Evolutionary conservation across 2,888 invertebrate genomes (phyloP).

Genomic region (Plebejus argus): DNA sequence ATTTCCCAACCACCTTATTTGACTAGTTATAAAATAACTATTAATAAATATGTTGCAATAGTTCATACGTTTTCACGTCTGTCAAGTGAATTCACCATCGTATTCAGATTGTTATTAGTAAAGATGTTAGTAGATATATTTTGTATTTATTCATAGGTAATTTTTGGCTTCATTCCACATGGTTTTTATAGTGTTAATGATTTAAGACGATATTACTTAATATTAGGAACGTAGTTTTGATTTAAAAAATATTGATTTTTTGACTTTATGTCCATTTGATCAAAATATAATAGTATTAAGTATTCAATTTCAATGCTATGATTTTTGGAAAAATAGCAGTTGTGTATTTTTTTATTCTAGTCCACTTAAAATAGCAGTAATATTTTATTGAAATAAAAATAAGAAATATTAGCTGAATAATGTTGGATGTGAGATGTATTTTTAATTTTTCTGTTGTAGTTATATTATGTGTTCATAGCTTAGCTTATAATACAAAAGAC

Average conservation of each 20-base stretch:
- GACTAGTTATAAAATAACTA: neutral
- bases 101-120: neutral
- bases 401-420: neutral
- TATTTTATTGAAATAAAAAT: neutral
- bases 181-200: neutral
- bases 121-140: neutral
- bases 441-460: neutral
- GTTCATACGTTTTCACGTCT: neutral
- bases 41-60: neutral
- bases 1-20: neutral
- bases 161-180: slow-evolving; percentile 7
- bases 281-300: no score
- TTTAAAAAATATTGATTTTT: neutral
- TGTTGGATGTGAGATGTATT: neutral
- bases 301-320: neutral
- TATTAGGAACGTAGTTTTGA: no score
- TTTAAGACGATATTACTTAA: slow-evolving; percentile 5
- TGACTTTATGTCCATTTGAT: neutral
- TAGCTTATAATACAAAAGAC: neutral
- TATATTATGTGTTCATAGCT: neutral
- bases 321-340: neutral
- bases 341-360: neutral
- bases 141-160: neutral
- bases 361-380: neutral
- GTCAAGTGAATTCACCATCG: neutral